Evolutionary conservation across 1,140 invertebrate genomes (phyloP).

Genomic region (Bradynema listronoti): DNA sequence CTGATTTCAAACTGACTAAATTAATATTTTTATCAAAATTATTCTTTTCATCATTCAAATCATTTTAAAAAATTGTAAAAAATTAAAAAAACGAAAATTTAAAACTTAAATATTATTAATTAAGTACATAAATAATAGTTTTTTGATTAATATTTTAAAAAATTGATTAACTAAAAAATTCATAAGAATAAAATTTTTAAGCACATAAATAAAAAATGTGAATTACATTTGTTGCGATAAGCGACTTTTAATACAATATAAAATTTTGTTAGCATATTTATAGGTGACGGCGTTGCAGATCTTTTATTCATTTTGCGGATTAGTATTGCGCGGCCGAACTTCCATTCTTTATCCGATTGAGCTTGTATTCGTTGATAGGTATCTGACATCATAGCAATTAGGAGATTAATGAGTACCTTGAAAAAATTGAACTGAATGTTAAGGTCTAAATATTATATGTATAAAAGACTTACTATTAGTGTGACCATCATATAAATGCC

Average conservation of each 20-base stretch:
- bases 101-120: too few relatives aligned
- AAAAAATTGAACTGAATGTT: slow-evolving; percentile 1
- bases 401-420: slow-evolving; percentile 76
- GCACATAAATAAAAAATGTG: too few relatives aligned
- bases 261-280: slow-evolving; percentile 74
- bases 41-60: too few relatives aligned
- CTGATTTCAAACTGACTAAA: too few relatives aligned
- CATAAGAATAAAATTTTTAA: too few relatives aligned
- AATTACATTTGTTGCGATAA: slow-evolving; percentile 47
- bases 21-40: too few relatives aligned
- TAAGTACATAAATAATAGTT: too few relatives aligned
- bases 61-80: too few relatives aligned
- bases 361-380: slow-evolving; percentile 95
- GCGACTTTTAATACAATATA: slow-evolving; percentile 57
- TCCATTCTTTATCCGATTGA: slow-evolving; percentile 99
- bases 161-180: too few relatives aligned
- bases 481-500: slow-evolving; percentile 94
- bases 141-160: too few relatives aligned
- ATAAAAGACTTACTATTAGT: slow-evolving; percentile 69
- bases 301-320: slow-evolving; percentile 98
- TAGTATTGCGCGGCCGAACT: slow-evolving; percentile 94
- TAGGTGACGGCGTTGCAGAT: slow-evolving; percentile 86
- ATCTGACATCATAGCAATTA: slow-evolving; percentile 99
- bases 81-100: too few relatives aligned
- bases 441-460: slow-evolving; percentile 11